phyloP scores from a whole-genome alignment of 2,797 vertebrate genomes.

The Lateolabrax maculatus region DNA sequence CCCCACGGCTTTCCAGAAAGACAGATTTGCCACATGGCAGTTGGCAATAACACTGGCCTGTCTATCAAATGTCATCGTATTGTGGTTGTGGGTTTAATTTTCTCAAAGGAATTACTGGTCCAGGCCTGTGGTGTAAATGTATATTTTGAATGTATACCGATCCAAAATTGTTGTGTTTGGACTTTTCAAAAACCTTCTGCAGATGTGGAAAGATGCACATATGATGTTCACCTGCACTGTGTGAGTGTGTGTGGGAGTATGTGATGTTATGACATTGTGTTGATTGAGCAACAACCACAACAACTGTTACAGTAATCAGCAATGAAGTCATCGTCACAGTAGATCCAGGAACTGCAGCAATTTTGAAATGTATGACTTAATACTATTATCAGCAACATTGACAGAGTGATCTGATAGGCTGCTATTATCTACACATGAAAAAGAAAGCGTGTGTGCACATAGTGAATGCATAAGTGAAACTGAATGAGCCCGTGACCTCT shows the following conservation, averaged over 20 bases:
- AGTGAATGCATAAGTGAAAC: conserved; percentile 22
- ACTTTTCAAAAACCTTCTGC: conserved; percentile 24
- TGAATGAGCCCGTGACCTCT: conserved; percentile 44
- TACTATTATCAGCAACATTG: conserved; percentile 35
- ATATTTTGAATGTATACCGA: conserved; percentile 39
- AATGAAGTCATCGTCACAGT: conserved; percentile 40
- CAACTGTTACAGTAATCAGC: conserved; percentile 62
- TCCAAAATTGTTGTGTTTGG: conserved; percentile 9
- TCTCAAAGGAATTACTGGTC: conserved; percentile 29
- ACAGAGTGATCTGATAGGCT: conserved; percentile 7
- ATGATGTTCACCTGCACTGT: conserved; percentile 47
- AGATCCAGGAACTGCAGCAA: conserved; percentile 32
- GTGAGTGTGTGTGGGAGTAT: conserved; percentile 17
- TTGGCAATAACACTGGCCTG: conserved; percentile 58
- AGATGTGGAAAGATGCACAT: conserved; percentile 43
- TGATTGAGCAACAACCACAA: conserved; percentile 36
- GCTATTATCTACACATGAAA: conserved; percentile 11
- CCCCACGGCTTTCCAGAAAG: conserved; percentile 57
- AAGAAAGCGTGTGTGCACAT: neutral
- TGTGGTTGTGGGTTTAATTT: conserved; percentile 29
- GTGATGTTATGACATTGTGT: conserved; percentile 25
- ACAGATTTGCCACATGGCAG: conserved; percentile 54
- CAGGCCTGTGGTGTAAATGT: conserved; percentile 23
- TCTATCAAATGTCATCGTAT: conserved; percentile 32
- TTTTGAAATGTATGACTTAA: conserved; percentile 28